Evolutionary conservation across 2,797 vertebrate species (phyloP).

Genomic region (Etheostoma perlongum): DNA sequence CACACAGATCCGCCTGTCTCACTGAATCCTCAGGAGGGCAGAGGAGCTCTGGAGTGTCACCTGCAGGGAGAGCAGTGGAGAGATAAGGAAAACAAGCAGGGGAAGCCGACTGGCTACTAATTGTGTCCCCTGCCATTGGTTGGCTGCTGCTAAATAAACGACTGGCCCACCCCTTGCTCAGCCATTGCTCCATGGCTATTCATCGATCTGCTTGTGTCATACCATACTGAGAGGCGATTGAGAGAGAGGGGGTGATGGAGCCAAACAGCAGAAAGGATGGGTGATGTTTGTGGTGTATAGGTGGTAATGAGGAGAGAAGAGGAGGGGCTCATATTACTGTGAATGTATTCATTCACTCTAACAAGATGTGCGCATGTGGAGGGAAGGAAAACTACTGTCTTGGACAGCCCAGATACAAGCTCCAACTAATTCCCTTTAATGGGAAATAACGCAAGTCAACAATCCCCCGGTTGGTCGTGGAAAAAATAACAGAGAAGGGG

Average conservation of each 20-base stretch:
- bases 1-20: conserved; percentile 73
- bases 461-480: conserved; percentile 18
- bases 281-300: conserved; percentile 17
- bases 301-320: conserved; percentile 41
- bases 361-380: conserved; percentile 60
- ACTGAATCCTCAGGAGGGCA: conserved; percentile 75
- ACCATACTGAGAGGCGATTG: conserved; percentile 38
- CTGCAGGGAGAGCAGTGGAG: conserved; percentile 68
- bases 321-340: conserved; percentile 12
- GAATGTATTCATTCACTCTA: conserved; percentile 60
- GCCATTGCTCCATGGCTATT: conserved; percentile 70
- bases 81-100: conserved; percentile 59
- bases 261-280: conserved; percentile 23
- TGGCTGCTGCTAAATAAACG: conserved; percentile 60
- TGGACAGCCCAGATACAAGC: conserved; percentile 29
- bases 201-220: conserved; percentile 80
- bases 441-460: conserved; percentile 46
- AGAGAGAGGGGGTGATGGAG: conserved; percentile 40
- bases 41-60: conserved; percentile 74
- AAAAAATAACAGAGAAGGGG: background rate
- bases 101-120: conserved; percentile 53
- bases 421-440: conserved; percentile 57
- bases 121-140: conserved; percentile 62
- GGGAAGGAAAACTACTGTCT: conserved; percentile 27
- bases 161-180: conserved; percentile 62